Base-by-base conservation (phyloP, 1,140 invertebrate genomes). In the Protaetia brevitarsis region DNA sequence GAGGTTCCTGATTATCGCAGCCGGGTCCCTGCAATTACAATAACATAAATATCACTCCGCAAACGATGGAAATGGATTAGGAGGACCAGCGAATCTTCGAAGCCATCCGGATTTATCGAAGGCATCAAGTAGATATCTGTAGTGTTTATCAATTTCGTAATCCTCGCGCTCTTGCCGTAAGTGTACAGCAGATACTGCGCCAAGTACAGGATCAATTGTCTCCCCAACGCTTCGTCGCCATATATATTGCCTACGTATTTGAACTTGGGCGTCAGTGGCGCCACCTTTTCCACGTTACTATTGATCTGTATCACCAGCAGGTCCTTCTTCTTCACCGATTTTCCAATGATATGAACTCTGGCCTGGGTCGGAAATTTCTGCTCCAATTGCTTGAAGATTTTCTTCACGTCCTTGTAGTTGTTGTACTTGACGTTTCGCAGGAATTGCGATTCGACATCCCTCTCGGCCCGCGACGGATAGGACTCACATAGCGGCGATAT, bases 51-150 rank as follows among this genome's bases (percentile, higher is more conserved):
- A n/a, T n/a, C n/a, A n/a, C n/a, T n/a, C n/a, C n/a, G n/a, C n/a
- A n/a, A n/a, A n/a, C n/a, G n/a, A n/a, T n/a, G n/a, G n/a, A n/a
- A n/a, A n/a, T n/a, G n/a, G n/a, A n/a, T n/a, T n/a, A n/a, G n/a
- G n/a, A n/a, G n/a, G n/a, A n/a, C n/a, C n/a, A n/a, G n/a, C n/a
- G n/a, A n/a, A n/a, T n/a, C n/a, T n/a, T n/a, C n/a, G n/a, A 63
- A 95, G 6, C 94, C 94, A 84, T 97, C 94, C 51, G 94, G 94
- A 81, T 97, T 96, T 81, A 96, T 85, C 6, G 91, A 91, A 0
- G 95, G 95, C 87, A 97, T 89, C 45, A 98, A 79, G 77, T 89
- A 94, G n/a, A n/a, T n/a, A n/a, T n/a, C n/a, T n/a, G n/a, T n/a
- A 0, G n/a, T n/a, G n/a, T n/a, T n/a, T n/a, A 51, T 7, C 45